phyloP scores from a whole-genome alignment of 2,113 vertebrate genomes.

The Thamnophis sirtalis region DNA sequence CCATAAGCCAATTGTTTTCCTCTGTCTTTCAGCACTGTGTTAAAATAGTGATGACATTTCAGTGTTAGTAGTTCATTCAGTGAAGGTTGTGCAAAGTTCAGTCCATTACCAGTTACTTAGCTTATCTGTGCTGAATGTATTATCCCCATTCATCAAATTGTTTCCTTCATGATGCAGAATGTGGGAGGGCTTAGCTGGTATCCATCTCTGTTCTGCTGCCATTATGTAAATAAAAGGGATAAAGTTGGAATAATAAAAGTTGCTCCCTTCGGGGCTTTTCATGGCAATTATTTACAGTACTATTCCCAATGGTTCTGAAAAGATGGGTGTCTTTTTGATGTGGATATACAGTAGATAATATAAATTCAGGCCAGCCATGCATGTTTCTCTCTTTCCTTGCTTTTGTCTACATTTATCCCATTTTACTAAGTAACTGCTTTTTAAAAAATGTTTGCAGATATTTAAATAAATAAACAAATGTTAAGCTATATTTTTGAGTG shows the following conservation, averaged over 20 bases:
- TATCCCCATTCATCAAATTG: background rate
- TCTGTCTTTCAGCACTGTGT: constrained; percentile 2
- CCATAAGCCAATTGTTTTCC: constrained; percentile 3
- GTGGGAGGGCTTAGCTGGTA: background rate
- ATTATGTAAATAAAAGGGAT: background rate
- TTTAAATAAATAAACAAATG: background rate
- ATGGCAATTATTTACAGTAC: background rate
- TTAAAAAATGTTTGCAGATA: background rate
- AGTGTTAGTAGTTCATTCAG: constrained; percentile 42
- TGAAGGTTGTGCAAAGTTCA: constrained; percentile 62
- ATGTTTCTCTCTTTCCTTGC: background rate
- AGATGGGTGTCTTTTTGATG: background rate
- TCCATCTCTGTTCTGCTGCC: background rate
- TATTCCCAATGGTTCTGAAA: background rate
- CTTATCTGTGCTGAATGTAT: constrained; percentile 46
- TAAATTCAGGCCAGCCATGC: background rate
- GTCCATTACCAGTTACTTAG: constrained; percentile 62
- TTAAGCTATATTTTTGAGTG: background rate
- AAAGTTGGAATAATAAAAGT: background rate
- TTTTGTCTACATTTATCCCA: background rate
- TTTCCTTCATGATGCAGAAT: background rate
- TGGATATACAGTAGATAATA: background rate
- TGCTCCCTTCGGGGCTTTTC: background rate
- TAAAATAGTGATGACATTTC: constrained; percentile 19
- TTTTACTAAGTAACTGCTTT: background rate